Conservation (phyloP, 1,140 invertebrate genomes). For the Lucilia cuprina region DNA sequence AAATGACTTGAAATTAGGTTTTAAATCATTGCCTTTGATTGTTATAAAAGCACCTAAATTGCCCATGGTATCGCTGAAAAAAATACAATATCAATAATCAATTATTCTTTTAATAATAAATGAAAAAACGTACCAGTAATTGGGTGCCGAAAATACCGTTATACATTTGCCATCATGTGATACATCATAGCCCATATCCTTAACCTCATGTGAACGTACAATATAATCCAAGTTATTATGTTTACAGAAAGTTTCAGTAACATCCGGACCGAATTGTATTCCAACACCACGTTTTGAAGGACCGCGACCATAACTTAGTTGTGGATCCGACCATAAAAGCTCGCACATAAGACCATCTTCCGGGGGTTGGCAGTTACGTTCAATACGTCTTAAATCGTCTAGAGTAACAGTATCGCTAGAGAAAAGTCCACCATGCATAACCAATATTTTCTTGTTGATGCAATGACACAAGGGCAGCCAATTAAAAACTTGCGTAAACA, state of each 20-base stretch:
- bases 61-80: constrained; percentile 95
- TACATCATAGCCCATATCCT: constrained; percentile 94
- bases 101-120: not conserved
- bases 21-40: constrained; percentile 88
- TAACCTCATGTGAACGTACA: constrained; percentile 97
- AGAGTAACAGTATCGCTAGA: constrained; percentile 88
- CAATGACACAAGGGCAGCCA: constrained; percentile 96
- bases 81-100: constrained; percentile 41
- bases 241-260: constrained; percentile 87
- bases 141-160: constrained; percentile 97
- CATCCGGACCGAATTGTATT: constrained; percentile 98
- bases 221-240: constrained; percentile 91
- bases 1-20: constrained; percentile 90
- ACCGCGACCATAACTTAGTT: constrained; percentile 82
- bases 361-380: constrained; percentile 95
- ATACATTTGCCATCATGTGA: constrained; percentile 94
- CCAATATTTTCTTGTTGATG: constrained; percentile 89
- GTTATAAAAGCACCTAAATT: constrained; percentile 98
- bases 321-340: constrained; percentile 97
- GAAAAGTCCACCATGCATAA: constrained; percentile 96
- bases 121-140: constrained; percentile 85
- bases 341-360: constrained; percentile 98
- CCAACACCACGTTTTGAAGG: constrained; percentile 97
- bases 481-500: constrained; percentile 99
- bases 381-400: constrained; percentile 86